A percentile compares a stretch with the other conserved stretches of the same genome.
Conservation (phyloP, 2,888 invertebrate genomes). For the Limnephilus marmoratus region DNA sequence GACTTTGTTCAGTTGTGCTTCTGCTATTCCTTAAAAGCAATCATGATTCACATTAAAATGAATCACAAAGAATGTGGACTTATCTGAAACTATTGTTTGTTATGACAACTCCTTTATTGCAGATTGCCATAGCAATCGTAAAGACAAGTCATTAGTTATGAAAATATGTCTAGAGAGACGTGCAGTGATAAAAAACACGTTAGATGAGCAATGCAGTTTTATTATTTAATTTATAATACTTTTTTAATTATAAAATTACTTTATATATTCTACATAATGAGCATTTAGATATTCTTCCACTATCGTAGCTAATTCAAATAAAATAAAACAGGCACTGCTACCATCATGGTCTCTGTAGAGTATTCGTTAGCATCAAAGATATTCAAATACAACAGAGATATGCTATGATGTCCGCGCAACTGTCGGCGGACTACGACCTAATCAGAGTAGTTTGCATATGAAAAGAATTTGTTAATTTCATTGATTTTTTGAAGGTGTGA, state of each 20-base stretch:
- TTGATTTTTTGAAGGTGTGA: too few relatives aligned
- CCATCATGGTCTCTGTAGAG: too few relatives aligned
- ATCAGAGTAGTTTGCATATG: too few relatives aligned
- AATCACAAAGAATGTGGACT: neutral
- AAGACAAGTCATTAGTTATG: neutral
- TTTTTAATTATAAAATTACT: neutral
- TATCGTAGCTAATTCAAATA: neutral
- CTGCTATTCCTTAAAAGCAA: conserved; percentile 21
- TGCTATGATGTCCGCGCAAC: too few relatives aligned
- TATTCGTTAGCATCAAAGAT: too few relatives aligned
- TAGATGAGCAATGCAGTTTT: neutral
- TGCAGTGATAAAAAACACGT: neutral
- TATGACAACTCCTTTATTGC: neutral
- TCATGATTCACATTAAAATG: neutral
- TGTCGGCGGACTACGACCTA: too few relatives aligned
- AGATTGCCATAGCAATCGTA: neutral
- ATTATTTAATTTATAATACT: neutral
- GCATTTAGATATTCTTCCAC: neutral
- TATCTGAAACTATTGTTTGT: neutral
- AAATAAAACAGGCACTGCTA: neutral
- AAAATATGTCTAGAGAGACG: neutral
- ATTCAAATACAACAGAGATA: too few relatives aligned
- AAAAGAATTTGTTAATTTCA: too few relatives aligned
- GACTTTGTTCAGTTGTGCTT: neutral
- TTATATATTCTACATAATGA: neutral